Evolutionary conservation across 2,888 invertebrate species (phyloP).

Genomic region (Panzeria rudis): DNA sequence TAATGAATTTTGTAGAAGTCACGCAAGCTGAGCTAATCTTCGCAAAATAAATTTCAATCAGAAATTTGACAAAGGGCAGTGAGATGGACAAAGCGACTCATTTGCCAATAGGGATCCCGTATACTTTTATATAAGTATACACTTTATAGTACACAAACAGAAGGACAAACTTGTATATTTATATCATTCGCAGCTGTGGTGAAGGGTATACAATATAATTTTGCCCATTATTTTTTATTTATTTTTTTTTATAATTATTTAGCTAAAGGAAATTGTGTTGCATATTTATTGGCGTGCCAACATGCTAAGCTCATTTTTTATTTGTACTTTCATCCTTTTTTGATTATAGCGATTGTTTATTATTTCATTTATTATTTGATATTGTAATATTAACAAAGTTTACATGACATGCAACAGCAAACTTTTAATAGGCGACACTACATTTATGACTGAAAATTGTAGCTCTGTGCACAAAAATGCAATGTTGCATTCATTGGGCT

Average conservation of each 20-base stretch:
- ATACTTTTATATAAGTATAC: too few relatives aligned
- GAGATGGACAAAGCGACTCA: too few relatives aligned
- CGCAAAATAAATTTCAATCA: too few relatives aligned
- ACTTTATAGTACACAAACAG: too few relatives aligned
- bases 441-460: conserved; percentile 68
- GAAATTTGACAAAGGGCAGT: too few relatives aligned
- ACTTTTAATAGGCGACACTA: conserved; percentile 68
- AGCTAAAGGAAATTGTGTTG: conserved; percentile 55
- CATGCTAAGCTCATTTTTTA: conserved; percentile 7
- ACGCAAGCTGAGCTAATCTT: too few relatives aligned
- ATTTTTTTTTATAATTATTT: background rate
- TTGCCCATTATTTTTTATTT: background rate
- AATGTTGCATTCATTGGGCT: conserved; percentile 14
- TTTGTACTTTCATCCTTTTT: conserved; percentile 28
- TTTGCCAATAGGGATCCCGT: too few relatives aligned
- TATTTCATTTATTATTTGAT: conserved; percentile 60
- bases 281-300: conserved; percentile 68
- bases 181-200: too few relatives aligned
- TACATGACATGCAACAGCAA: conserved; percentile 70
- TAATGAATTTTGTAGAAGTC: too few relatives aligned
- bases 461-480: conserved; percentile 44
- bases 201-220: too few relatives aligned
- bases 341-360: conserved; percentile 21
- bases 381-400: conserved; percentile 67
- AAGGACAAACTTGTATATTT: too few relatives aligned